Conservation (phyloP, 2,888 invertebrate genomes). For the Caenorhabditis sp. region DNA sequence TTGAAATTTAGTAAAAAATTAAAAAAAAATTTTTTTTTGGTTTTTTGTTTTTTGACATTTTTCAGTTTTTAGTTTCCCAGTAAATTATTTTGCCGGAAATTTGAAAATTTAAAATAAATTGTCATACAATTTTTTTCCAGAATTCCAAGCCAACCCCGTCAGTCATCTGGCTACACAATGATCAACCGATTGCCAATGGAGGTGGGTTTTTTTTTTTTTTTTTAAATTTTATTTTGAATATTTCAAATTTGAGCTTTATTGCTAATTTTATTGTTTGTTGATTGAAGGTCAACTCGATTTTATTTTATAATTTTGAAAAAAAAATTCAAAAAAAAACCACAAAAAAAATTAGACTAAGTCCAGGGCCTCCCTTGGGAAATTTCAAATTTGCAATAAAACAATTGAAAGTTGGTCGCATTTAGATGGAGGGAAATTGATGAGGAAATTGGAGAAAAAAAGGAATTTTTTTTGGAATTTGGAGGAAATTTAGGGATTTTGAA, state of each 20-base stretch:
- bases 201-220: slow-evolving; percentile 52
- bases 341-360: neutral
- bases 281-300: no score
- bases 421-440: no score
- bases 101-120: neutral
- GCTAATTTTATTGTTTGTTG: no score
- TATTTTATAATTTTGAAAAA: no score
- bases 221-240: neutral
- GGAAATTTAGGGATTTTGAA: no score
- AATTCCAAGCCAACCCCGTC: slow-evolving; percentile 46
- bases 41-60: neutral
- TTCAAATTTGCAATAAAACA: neutral
- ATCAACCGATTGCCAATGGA: slow-evolving; percentile 64
- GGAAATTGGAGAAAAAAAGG: no score
- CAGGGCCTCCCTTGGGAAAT: neutral
- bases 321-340: neutral
- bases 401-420: no score
- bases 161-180: slow-evolving; percentile 88
- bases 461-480: no score
- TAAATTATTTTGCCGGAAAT: neutral
- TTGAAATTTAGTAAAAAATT: no score
- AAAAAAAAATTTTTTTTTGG: no score
- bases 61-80: no score
- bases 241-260: neutral
- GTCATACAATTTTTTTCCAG: slow-evolving; percentile 35